These are phyloP conservation scores for Philopotamus ludificatus DNA, from an alignment of 1,140 invertebrate species.

Conservation along the genomic window DNA sequence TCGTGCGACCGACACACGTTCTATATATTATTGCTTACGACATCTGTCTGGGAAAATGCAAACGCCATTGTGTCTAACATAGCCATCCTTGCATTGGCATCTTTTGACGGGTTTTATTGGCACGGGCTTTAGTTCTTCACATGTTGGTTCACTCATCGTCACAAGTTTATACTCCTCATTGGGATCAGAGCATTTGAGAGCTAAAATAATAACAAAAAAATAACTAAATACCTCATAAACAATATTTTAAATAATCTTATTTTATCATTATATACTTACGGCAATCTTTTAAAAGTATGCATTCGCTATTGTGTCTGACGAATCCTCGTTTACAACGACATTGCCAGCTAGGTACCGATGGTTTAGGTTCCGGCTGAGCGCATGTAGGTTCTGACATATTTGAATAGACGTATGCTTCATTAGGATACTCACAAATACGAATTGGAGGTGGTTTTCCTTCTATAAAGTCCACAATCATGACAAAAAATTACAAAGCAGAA, in stretches of 20 bases:
- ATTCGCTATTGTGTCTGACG: slow-evolving; percentile 5
- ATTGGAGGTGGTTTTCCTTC: too few relatives aligned
- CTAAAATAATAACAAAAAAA: slow-evolving; percentile 1
- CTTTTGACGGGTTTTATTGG: not conserved
- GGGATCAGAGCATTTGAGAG: not conserved
- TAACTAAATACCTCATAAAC: too few relatives aligned
- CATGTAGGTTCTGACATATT: slow-evolving; percentile 8
- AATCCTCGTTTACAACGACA: slow-evolving; percentile 13
- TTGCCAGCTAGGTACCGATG: not conserved
- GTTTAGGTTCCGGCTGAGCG: not conserved
- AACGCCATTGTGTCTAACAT: slow-evolving; percentile 3
- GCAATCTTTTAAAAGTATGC: not conserved
- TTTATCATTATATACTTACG: slow-evolving; percentile 16
- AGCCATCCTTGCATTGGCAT: slow-evolving; percentile 16
- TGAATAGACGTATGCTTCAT: slow-evolving; percentile 10
- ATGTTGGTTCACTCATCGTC: slow-evolving; percentile 3
- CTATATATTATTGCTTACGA: too few relatives aligned
- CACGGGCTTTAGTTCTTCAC: not conserved
- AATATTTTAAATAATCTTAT: too few relatives aligned
- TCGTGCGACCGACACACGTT: too few relatives aligned
- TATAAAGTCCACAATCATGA: too few relatives aligned
- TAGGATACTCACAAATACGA: slow-evolving; percentile 1
- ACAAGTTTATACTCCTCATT: slow-evolving; percentile 10
- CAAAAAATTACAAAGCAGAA: too few relatives aligned
- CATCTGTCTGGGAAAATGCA: not conserved